Evolutionary conservation across 2,797 vertebrate genomes (phyloP).

Genomic region (Antennarius maculatus): DNA sequence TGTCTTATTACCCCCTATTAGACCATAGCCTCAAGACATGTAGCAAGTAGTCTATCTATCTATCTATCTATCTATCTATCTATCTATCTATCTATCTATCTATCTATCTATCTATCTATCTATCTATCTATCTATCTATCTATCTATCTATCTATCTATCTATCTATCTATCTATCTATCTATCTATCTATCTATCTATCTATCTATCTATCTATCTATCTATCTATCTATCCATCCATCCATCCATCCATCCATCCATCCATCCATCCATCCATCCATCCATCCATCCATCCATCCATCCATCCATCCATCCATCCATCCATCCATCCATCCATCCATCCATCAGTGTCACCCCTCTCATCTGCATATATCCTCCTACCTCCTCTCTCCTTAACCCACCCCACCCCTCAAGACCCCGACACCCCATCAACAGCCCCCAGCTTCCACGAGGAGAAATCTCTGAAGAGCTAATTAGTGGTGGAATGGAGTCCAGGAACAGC

Average conservation of each 20-base stretch:
- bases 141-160: constrained; percentile 33
- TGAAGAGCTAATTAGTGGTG: constrained; percentile 99
- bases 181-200: constrained; percentile 29
- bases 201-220: constrained; percentile 21
- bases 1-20: constrained; percentile 31
- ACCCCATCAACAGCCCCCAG: constrained; percentile 60
- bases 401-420: constrained; percentile 82
- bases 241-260: constrained; percentile 36
- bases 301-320: neutral
- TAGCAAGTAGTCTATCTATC: constrained; percentile 22
- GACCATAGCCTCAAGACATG: constrained; percentile 29
- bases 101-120: constrained; percentile 23
- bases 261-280: constrained; percentile 29
- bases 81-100: constrained; percentile 34
- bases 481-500: constrained; percentile 94
- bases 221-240: too few relatives aligned
- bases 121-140: constrained; percentile 22
- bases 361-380: constrained; percentile 48
- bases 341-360: constrained; percentile 53
- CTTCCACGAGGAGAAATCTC: constrained; percentile 97
- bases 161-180: constrained; percentile 34
- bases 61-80: constrained; percentile 34
- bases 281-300: constrained; percentile 25
- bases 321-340: constrained; percentile 15
- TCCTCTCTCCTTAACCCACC: constrained; percentile 52